phyloP scores from a whole-genome alignment of 1,140 invertebrate species.

The Periplaneta americana region DNA sequence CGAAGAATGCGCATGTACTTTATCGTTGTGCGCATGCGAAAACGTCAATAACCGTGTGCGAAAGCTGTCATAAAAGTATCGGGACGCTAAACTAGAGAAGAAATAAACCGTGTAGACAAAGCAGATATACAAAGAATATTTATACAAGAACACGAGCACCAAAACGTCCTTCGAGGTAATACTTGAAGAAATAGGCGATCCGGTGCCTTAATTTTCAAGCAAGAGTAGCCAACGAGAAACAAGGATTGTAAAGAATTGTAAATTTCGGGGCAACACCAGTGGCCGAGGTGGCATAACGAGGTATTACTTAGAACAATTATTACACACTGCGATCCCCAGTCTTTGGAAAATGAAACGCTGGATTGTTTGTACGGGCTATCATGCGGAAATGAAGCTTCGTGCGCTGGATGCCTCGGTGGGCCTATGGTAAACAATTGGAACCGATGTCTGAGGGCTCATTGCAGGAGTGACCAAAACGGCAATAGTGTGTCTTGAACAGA shows the following conservation, averaged over 20 bases:
- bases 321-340: neutral
- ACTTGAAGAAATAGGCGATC: too few species aligned
- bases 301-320: neutral
- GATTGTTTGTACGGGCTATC: neutral
- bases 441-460: neutral
- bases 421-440: neutral
- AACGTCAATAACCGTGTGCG: too few species aligned
- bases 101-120: too few species aligned
- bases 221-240: neutral
- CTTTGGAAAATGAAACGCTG: neutral
- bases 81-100: too few species aligned
- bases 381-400: neutral
- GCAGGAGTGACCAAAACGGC: neutral
- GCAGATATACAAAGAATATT: too few species aligned
- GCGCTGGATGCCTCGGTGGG: neutral
- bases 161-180: neutral
- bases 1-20: too few species aligned
- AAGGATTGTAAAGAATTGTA: neutral
- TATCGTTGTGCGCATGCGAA: too few species aligned
- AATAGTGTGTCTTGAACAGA: too few species aligned
- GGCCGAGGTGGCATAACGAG: neutral
- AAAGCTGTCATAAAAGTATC: too few species aligned
- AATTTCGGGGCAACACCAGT: neutral
- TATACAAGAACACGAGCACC: too few species aligned
- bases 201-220: neutral